phyloP scores from a whole-genome alignment of 2,888 invertebrate genomes.

The Mythimna ferrago region DNA sequence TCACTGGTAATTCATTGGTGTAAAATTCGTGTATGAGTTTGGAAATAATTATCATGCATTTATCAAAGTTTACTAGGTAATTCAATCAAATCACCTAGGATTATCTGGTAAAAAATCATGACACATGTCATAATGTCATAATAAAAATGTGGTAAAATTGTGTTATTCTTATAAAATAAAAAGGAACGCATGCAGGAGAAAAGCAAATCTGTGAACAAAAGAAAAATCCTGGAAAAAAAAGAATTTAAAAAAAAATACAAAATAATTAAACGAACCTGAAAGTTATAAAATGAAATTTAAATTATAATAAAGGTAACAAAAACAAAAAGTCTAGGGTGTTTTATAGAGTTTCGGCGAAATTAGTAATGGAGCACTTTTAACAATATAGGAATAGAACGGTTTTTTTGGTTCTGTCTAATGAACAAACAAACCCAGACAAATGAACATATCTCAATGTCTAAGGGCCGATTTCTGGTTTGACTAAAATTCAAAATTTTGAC shows the following conservation, averaged over 20 bases:
- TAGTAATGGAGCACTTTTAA: neutral
- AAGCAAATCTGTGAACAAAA: constrained; percentile 53
- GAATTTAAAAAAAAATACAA: constrained; percentile 22
- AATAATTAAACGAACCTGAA: constrained; percentile 35
- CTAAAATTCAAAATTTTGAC: too few species aligned
- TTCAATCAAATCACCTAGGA: constrained; percentile 1
- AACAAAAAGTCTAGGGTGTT: neutral
- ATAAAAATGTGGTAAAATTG: neutral
- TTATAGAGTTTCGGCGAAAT: constrained; percentile 9
- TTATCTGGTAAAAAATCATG: neutral
- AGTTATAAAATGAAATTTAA: constrained; percentile 38
- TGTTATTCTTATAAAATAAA: constrained; percentile 18
- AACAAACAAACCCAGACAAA: neutral
- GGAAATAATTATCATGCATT: neutral
- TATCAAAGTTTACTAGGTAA: neutral
- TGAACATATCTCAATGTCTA: neutral
- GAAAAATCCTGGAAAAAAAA: constrained; percentile 43
- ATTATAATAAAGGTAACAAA: constrained; percentile 25
- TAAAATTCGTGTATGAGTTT: neutral
- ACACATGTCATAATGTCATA: neutral
- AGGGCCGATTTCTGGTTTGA: neutral
- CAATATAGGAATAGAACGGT: neutral
- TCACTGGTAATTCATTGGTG: neutral
- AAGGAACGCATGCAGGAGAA: constrained; percentile 35
- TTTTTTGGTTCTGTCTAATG: neutral